Evolutionary conservation across 2,113 vertebrate genomes (phyloP).

Genomic region (Podarcis cretensis): DNA sequence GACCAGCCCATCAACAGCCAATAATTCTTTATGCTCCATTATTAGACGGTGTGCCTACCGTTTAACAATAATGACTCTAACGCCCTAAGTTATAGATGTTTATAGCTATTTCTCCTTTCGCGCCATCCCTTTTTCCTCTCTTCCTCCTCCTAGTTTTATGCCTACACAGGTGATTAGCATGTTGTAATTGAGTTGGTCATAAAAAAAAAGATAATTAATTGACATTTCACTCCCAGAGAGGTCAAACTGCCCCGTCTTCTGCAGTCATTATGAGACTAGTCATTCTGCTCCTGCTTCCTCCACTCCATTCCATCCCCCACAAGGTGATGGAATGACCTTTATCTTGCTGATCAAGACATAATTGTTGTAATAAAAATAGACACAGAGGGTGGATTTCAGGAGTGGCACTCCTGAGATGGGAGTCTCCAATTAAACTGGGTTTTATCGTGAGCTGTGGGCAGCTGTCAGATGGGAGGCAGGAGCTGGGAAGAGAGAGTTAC

Average conservation of each 20-base stretch:
- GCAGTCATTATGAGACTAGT: constrained; percentile 54
- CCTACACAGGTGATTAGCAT: constrained; percentile 79
- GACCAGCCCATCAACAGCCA: constrained; percentile 51
- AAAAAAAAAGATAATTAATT: constrained; percentile 82
- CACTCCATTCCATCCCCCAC: constrained; percentile 14
- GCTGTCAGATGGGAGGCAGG: neutral
- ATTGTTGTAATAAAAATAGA: constrained; percentile 69
- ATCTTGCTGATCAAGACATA: constrained; percentile 70
- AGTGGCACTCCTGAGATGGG: constrained; percentile 5
- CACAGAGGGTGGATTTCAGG: constrained; percentile 45
- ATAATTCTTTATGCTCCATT: constrained; percentile 64
- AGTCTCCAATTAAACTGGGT: neutral
- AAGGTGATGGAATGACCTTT: constrained; percentile 74
- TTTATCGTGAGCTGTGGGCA: neutral
- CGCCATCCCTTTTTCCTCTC: neutral
- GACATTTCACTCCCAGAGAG: constrained; percentile 75
- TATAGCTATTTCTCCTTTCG: constrained; percentile 9
- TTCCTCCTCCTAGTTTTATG: constrained; percentile 46
- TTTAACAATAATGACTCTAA: constrained; percentile 29
- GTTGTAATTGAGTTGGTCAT: constrained; percentile 77
- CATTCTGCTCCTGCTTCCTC: constrained; percentile 35
- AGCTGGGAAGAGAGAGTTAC: neutral
- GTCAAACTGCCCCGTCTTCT: constrained; percentile 78
- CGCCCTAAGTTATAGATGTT: constrained; percentile 19
- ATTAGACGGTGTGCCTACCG: constrained; percentile 43